Evolutionary conservation across 2,113 vertebrate genomes (phyloP).

Genomic region (Sterrhoptilus dennistouni): DNA sequence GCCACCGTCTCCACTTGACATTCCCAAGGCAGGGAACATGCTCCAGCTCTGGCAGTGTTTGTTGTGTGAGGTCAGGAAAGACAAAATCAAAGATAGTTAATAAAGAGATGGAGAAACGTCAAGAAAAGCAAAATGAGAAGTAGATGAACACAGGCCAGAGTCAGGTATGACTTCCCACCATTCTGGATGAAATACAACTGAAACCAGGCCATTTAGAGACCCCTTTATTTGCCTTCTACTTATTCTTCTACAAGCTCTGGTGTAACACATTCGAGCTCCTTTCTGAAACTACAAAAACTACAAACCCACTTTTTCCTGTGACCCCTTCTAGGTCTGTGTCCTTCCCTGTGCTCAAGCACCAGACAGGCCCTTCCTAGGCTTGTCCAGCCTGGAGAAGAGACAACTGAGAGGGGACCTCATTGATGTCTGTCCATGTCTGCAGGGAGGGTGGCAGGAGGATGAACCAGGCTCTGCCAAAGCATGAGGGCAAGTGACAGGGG

Average conservation of each 20-base stretch:
- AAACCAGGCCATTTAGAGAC: rapidly evolving
- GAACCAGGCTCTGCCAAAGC: not conserved
- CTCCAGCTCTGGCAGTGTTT: no score
- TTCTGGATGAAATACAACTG: rapidly evolving
- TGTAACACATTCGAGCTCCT: rapidly evolving
- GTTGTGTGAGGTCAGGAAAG: not conserved
- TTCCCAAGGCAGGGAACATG: rapidly evolving
- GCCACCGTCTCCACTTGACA: rapidly evolving
- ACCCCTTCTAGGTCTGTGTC: not conserved
- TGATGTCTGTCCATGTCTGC: not conserved
- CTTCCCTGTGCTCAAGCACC: not conserved
- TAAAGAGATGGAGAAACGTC: rapidly evolving
- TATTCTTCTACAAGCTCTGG: not conserved
- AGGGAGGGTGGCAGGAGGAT: not conserved
- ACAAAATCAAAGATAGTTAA: not conserved
- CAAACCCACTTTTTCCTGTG: no score
- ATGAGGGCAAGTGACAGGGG: rapidly evolving
- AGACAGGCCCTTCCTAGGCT: no score
- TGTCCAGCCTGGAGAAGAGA: not conserved
- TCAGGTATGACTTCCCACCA: rapidly evolving
- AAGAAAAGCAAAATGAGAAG: not conserved
- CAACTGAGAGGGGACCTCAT: not conserved
- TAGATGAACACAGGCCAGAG: rapidly evolving
- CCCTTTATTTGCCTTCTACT: not conserved
- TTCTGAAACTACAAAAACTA: not conserved